Conservation (phyloP, 92 coral and sea anemone species). For the Parazoanthus darwini region DNA sequence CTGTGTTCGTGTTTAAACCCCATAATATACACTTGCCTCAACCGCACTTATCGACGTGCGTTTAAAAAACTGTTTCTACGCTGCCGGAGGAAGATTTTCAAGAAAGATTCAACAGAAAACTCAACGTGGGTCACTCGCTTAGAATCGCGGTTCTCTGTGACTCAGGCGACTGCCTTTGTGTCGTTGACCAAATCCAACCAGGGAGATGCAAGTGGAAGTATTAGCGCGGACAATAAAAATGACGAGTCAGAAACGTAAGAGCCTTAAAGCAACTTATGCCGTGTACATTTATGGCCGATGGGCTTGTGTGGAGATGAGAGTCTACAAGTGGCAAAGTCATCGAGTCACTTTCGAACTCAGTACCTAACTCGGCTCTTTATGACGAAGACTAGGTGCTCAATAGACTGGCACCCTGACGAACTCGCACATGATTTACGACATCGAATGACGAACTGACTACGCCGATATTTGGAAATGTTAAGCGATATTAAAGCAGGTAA, state of each 20-base stretch:
- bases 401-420: neutral
- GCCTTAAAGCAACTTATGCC: neutral
- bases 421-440: too few species aligned
- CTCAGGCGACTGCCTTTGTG: slow-evolving; percentile 49
- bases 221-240: slow-evolving; percentile 12
- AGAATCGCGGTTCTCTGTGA: slow-evolving; percentile 50
- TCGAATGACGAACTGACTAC: too few species aligned
- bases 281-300: neutral
- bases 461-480: too few species aligned
- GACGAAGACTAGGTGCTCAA: neutral
- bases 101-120: slow-evolving; percentile 55
- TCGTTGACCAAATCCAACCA: slow-evolving; percentile 22
- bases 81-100: slow-evolving; percentile 65
- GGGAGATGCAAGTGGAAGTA: neutral
- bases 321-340: neutral
- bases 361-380: neutral
- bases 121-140: slow-evolving; percentile 61
- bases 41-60: slow-evolving; percentile 88
- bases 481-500: too few species aligned
- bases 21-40: slow-evolving; percentile 90
- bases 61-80: slow-evolving; percentile 81
- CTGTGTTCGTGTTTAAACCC: slow-evolving; percentile 93
- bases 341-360: neutral
- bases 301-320: neutral
- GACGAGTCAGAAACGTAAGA: neutral